Conservation (phyloP, 92 coral and sea anemone genomes). For the Zoanthus sociatus region DNA sequence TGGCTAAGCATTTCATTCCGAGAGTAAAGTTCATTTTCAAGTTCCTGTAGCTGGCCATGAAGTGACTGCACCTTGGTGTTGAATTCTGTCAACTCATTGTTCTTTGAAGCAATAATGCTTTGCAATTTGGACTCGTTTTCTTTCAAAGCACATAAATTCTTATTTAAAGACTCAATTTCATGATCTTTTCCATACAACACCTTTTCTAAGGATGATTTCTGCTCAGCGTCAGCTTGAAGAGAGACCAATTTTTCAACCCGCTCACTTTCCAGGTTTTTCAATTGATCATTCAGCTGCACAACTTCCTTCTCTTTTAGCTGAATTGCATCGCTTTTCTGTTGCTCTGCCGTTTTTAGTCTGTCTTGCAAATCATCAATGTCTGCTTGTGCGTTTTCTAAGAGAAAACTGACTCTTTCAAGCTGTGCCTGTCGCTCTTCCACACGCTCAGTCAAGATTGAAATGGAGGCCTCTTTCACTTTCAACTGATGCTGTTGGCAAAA, state of each 20-base stretch:
- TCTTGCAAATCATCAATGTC: constrained; percentile 54
- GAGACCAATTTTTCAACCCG: constrained; percentile 62
- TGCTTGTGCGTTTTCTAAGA: constrained; percentile 49
- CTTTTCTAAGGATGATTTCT: constrained; percentile 19
- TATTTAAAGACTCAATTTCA: constrained; percentile 22
- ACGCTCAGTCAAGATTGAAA: constrained; percentile 58
- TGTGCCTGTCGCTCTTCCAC: constrained; percentile 64
- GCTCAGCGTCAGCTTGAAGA: constrained; percentile 59
- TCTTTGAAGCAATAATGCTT: constrained; percentile 2
- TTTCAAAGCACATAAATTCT: constrained; percentile 4
- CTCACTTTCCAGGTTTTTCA: constrained; percentile 61
- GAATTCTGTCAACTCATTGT: constrained; percentile 10
- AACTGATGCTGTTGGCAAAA: constrained; percentile 53
- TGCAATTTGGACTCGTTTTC: constrained; percentile 18
- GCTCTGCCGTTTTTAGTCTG: constrained; percentile 53
- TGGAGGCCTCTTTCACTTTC: constrained; percentile 60
- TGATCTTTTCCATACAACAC: constrained; percentile 33
- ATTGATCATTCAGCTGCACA: constrained; percentile 48
- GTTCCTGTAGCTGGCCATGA: constrained; percentile 61
- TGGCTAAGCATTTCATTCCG: constrained; percentile 53
- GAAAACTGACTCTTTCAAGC: constrained; percentile 59
- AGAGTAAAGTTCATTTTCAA: constrained; percentile 55
- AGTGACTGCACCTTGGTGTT: constrained; percentile 57
- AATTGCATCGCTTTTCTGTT: constrained; percentile 37
- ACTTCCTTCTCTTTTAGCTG: constrained; percentile 70